Evolutionary conservation across 2,888 invertebrate genomes (phyloP).

Genomic region (Poecilus cupreus): DNA sequence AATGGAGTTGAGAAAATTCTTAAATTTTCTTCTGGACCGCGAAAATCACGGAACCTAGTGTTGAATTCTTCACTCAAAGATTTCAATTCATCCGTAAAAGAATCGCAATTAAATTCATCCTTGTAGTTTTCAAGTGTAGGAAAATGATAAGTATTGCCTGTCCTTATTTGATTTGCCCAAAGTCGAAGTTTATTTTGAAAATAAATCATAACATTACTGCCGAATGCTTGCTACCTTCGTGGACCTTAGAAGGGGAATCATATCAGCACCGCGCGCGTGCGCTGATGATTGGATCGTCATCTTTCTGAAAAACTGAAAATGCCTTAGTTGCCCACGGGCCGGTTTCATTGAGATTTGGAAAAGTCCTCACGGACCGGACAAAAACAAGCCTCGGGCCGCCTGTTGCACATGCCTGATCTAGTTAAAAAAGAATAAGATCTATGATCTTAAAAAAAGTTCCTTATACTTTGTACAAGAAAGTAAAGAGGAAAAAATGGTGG

Average conservation of each 20-base stretch:
- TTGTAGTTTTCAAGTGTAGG: not conserved
- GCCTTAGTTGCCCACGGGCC: constrained; percentile 43
- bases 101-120: not conserved
- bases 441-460: no score
- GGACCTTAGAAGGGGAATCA: no score
- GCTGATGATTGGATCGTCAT: no score
- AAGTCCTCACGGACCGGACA: not conserved
- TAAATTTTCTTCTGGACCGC: not conserved
- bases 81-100: not conserved
- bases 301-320: no score
- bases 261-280: not conserved
- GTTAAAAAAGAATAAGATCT: no score
- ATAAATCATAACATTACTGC: no score
- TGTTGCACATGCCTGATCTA: not conserved
- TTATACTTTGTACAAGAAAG: no score
- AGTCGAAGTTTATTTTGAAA: not conserved
- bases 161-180: not conserved
- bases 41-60: not conserved
- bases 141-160: not conserved
- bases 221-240: no score
- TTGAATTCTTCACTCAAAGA: not conserved
- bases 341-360: not conserved
- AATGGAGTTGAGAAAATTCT: constrained; percentile 60
- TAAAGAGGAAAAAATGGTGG: no score
- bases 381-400: not conserved